A percentile compares a stretch with the other conserved stretches of the same genome.
Conservation (phyloP, 2,888 invertebrate genomes). For the Rapana venosa region DNA sequence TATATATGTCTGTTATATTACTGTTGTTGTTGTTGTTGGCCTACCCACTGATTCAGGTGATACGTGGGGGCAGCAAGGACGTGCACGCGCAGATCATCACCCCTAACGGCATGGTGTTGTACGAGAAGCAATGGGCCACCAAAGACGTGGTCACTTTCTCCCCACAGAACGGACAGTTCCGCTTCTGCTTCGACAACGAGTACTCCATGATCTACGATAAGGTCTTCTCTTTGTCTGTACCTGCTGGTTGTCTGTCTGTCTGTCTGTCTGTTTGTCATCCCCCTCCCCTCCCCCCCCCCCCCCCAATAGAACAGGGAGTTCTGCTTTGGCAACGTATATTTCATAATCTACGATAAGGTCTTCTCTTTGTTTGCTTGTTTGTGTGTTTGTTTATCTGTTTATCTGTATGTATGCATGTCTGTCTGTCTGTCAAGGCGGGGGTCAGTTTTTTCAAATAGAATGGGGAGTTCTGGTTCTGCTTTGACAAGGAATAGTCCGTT, state of each 20-base stretch:
- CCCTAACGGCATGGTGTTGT: slow-evolving; percentile 71
- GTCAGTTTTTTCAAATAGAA: neutral
- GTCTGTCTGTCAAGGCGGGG: neutral
- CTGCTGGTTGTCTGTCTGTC: neutral
- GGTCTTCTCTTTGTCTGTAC: slow-evolving; percentile 42
- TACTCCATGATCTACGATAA: slow-evolving; percentile 74
- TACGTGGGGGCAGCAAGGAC: slow-evolving; percentile 74
- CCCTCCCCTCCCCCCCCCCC: no score
- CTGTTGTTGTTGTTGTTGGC: neutral
- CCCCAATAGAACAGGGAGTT: no score
- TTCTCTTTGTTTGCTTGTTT: neutral
- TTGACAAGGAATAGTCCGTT: neutral
- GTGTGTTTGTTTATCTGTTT: neutral
- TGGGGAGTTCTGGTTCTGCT: neutral
- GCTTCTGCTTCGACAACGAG: slow-evolving; percentile 65
- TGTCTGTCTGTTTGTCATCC: neutral
- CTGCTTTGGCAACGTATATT: no score
- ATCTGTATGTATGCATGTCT: neutral
- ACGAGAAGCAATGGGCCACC: slow-evolving; percentile 61
- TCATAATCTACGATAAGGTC: no score
- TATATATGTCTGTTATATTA: neutral
- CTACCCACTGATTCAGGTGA: slow-evolving; percentile 52
- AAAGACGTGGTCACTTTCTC: slow-evolving; percentile 66
- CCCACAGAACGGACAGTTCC: slow-evolving; percentile 70
- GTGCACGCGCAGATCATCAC: slow-evolving; percentile 70